These are phyloP conservation scores for Pristiophorus japonicus DNA, from an alignment of 2,113 vertebrate genomes.

Conservation along the genomic window DNA sequence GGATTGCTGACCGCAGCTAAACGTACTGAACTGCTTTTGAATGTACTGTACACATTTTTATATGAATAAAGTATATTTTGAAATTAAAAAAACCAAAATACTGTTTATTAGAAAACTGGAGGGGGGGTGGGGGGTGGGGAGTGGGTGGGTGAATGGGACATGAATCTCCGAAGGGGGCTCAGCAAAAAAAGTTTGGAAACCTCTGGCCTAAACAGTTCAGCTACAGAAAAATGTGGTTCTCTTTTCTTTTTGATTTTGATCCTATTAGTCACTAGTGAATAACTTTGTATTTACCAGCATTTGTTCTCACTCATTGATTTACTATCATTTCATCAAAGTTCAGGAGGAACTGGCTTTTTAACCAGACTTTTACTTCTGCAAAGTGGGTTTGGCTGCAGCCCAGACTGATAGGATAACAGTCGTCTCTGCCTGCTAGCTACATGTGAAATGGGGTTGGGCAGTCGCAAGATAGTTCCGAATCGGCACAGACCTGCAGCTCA, in stretches of 20 bases:
- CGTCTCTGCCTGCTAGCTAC: not conserved
- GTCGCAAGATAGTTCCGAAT: not conserved
- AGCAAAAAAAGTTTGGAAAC: not conserved
- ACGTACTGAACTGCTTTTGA: no score
- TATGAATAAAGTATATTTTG: no score
- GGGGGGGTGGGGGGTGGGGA: not conserved
- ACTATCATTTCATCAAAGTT: not conserved
- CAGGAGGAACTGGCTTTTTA: not conserved
- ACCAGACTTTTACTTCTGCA: not conserved
- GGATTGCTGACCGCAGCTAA: no score
- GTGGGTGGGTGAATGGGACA: not conserved
- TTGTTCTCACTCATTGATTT: not conserved
- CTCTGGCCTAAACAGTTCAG: not conserved
- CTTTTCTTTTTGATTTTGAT: not conserved
- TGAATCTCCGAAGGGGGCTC: not conserved
- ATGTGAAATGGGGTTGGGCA: not conserved
- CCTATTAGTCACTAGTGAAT: not conserved
- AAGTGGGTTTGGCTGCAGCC: not conserved
- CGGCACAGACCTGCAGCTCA: not conserved
- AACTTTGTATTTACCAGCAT: not conserved
- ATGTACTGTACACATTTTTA: no score
- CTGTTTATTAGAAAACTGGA: not conserved
- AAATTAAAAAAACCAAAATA: no score
- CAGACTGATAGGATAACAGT: not conserved
- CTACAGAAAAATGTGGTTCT: not conserved